Evolutionary conservation across 2,888 invertebrate species (phyloP).

Genomic region (Microplitis manilae): DNA sequence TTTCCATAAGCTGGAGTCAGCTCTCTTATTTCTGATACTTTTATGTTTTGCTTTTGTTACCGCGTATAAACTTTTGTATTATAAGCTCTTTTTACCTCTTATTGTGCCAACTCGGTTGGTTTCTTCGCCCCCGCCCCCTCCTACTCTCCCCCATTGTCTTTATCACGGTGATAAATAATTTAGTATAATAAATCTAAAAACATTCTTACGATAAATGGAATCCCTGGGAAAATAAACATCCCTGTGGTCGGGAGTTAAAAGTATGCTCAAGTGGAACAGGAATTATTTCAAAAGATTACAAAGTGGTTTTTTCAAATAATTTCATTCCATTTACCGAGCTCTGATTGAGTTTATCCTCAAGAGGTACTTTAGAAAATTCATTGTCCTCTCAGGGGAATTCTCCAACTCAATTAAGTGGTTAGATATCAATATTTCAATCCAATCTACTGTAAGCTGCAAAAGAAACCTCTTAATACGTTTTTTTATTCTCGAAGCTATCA

Average conservation of each 20-base stretch:
- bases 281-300: not conserved
- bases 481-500: not conserved
- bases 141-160: not conserved
- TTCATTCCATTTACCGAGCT: slow-evolving; percentile 16
- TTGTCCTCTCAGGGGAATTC: slow-evolving; percentile 20
- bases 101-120: slow-evolving; percentile 15
- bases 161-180: not conserved
- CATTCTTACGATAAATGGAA: not conserved
- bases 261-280: not conserved
- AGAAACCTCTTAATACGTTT: not conserved
- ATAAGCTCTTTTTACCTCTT: slow-evolving; percentile 31
- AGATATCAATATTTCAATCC: slow-evolving; percentile 21
- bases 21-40: slow-evolving; percentile 22
- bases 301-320: slow-evolving; percentile 21
- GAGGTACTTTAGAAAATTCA: slow-evolving; percentile 17
- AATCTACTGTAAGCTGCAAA: slow-evolving; percentile 8
- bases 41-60: slow-evolving; percentile 33
- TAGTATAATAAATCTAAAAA: not conserved
- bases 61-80: slow-evolving; percentile 23
- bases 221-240: not conserved
- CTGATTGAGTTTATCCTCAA: slow-evolving; percentile 15
- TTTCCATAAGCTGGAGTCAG: slow-evolving; percentile 44
- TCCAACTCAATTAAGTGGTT: slow-evolving; percentile 21
- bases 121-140: not conserved
- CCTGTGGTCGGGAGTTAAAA: not conserved